Percentiles rank a stretch among this genome's conserved stretches.
These are phyloP conservation scores for Nowickia ferox DNA, from an alignment of 2,888 invertebrate species.

Conservation along the genomic window DNA sequence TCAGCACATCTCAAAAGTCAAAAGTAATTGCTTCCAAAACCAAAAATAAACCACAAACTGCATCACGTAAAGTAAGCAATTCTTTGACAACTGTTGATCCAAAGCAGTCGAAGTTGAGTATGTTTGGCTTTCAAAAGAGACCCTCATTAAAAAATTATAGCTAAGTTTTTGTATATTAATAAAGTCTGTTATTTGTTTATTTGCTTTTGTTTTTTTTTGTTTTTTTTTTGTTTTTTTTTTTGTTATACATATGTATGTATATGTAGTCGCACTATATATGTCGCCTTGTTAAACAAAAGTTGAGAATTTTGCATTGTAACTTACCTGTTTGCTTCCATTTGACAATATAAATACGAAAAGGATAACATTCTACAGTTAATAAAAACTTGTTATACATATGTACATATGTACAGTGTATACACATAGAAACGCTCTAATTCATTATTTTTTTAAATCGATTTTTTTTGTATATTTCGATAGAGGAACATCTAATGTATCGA, in stretches of 20 bases:
- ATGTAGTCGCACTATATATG: not conserved
- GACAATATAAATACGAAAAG: too few relatives aligned
- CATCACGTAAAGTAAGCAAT: slow-evolving; percentile 21
- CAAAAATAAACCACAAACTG: slow-evolving; percentile 65
- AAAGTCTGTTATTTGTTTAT: slow-evolving; percentile 18
- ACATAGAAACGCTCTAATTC: too few relatives aligned
- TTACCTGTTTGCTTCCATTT: not conserved
- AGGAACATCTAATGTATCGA: too few relatives aligned
- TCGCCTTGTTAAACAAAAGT: slow-evolving; percentile 9
- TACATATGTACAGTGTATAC: too few relatives aligned
- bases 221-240: not conserved
- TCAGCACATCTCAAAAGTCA: slow-evolving; percentile 11
- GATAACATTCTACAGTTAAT: too few relatives aligned
- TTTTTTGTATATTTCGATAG: too few relatives aligned
- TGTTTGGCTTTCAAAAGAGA: slow-evolving; percentile 88
- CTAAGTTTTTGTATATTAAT: slow-evolving; percentile 13
- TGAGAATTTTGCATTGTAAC: not conserved
- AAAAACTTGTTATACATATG: too few relatives aligned
- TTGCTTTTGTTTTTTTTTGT: not conserved
- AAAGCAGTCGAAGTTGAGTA: slow-evolving; percentile 86
- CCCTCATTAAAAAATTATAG: slow-evolving; percentile 80
- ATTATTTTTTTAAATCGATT: too few relatives aligned
- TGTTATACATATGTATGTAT: not conserved
- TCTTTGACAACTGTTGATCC: slow-evolving; percentile 65
- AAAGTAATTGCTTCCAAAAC: slow-evolving; percentile 65